Percentiles rank a stretch among this genome's conserved stretches.
Conservation (phyloP, 2,113 vertebrate species). For the Mastomys coucha region DNA sequence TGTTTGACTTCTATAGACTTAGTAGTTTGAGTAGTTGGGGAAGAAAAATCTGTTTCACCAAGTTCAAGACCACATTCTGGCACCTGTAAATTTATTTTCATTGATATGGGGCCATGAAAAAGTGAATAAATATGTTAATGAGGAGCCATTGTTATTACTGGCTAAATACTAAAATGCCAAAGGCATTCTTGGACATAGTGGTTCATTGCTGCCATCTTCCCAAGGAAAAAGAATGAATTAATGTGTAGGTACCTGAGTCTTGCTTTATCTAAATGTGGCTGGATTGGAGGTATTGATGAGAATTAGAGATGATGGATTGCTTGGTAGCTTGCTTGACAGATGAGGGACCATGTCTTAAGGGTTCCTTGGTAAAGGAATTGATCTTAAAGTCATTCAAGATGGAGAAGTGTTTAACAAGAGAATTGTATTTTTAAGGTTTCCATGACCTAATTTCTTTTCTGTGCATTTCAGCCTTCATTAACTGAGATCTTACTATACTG, state of each 20-base stretch:
- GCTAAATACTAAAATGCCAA: neutral
- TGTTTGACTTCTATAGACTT: neutral
- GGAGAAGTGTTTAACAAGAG: conserved; percentile 20
- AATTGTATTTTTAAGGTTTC: neutral
- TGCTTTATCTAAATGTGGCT: neutral
- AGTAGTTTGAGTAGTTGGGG: neutral
- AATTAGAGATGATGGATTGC: neutral
- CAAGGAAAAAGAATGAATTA: neutral
- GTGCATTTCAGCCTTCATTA: neutral
- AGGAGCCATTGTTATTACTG: neutral
- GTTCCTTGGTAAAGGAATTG: neutral
- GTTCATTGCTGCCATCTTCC: neutral
- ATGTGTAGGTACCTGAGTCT: neutral
- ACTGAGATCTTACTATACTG: neutral
- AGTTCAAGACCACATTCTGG: neutral
- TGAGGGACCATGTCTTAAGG: neutral
- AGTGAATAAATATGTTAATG: conserved; percentile 22
- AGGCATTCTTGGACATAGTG: neutral
- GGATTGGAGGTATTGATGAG: neutral
- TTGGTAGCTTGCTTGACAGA: neutral
- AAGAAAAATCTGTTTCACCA: conserved; percentile 60
- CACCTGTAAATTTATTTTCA: conserved; percentile 33
- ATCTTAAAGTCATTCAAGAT: conserved; percentile 8
- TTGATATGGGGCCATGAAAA: neutral
- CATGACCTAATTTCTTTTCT: conserved; percentile 45